Evolutionary conservation across 2,797 vertebrate genomes (phyloP), one percentile per base, ranked within the genome.

Genomic region (Danio aesculapii): DNA sequence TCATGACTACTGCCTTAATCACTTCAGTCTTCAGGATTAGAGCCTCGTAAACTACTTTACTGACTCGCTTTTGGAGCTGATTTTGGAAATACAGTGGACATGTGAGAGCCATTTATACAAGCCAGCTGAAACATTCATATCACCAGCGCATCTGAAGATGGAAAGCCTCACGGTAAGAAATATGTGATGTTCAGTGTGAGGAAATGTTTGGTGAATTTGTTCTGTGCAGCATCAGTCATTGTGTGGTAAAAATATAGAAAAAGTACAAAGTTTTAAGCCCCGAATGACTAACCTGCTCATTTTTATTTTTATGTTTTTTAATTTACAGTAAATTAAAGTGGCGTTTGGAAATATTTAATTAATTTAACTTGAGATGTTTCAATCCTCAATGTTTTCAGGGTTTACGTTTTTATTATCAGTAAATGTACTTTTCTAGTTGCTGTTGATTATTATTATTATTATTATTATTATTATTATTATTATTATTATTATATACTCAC

Each of bases 151-250:
- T 46, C 39, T 1, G 52, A 82, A 44, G 52, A 85, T 87, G 86
- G 86, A 87, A 69, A 57, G 80, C 58, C 72, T 87, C 46, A 87
- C 86, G 76, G 86, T 87, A 84, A 84, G 84, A 83, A 52, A 43
- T 8, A 30, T 30, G 21, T 47, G 19, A 21, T 70, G 17, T 59
- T 81, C 6, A 21, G 52, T 46, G 14, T 58, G 14, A 63, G 21
- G 16, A 50, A 44, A 11, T 43, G 8, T 8, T 53, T 64, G 16
- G 4, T 50, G 16, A 21, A 14, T 68, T 12, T 73, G 2, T 43
- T 17, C 1, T 16, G 1, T 11, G 30, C 30, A 59, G 17, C 7
- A 43, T 55, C 0, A n/a, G 9, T 41, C 14, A 53, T 70, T n/a
- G 6, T 16, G 17, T 21, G 44, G 16, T 19, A 12, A 3, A 66